Evolutionary conservation across 2,797 vertebrate genomes (phyloP).

Genomic region (Neopelma chrysocephalum): DNA sequence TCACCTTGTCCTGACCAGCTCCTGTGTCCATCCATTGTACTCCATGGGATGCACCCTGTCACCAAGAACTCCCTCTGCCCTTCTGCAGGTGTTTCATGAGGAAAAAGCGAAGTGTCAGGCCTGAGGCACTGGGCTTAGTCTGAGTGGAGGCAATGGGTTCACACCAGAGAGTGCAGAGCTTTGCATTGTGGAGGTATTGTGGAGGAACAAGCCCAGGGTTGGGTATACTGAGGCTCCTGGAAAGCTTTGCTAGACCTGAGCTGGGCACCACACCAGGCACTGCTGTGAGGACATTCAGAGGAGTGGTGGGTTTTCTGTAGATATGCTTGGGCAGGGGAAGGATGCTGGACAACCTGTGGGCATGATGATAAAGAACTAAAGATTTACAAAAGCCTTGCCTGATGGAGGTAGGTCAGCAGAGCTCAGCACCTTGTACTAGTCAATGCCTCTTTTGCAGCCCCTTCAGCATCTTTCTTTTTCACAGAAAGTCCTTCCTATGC

Average conservation of each 20-base stretch:
- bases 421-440: neutral
- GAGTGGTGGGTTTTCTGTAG: neutral
- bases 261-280: neutral
- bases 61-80: neutral
- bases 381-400: neutral
- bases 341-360: neutral
- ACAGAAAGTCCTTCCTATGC: neutral
- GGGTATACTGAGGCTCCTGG: neutral
- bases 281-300: neutral
- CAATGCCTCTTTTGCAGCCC: neutral
- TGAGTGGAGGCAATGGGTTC: neutral
- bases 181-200: neutral
- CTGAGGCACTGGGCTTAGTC: neutral
- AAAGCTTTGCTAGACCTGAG: neutral
- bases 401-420: neutral
- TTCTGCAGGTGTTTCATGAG: neutral
- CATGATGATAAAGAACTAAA: neutral
- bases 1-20: neutral
- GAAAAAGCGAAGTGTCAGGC: neutral
- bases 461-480: conserved; percentile 2
- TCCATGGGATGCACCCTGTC: neutral
- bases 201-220: neutral
- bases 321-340: neutral
- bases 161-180: neutral
- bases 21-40: neutral